These are phyloP conservation scores for Sinocyclocheilus maitianheensis DNA, from an alignment of 2,113 vertebrate species.

Conservation along the genomic window DNA sequence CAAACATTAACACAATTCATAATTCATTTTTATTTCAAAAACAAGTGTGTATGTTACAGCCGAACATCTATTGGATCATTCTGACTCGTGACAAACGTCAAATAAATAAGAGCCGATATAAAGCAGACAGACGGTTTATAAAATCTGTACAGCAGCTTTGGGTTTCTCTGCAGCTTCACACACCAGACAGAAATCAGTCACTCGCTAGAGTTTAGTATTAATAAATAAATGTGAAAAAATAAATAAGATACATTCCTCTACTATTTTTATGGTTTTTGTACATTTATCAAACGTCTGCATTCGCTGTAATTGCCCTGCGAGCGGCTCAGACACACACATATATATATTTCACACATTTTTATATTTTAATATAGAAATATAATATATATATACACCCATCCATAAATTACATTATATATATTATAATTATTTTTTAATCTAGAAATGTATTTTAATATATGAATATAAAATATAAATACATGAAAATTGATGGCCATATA, in stretches of 20 bases:
- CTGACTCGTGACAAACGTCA: conserved; percentile 73
- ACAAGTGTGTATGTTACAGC: conserved; percentile 74
- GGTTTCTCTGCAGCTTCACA: conserved; percentile 64
- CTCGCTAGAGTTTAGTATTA: conserved; percentile 76
- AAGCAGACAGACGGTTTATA: conserved; percentile 58
- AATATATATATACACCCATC: no score
- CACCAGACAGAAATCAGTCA: conserved; percentile 54
- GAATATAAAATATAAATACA: no score
- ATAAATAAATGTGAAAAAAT: conserved; percentile 88
- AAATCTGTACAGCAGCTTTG: conserved; percentile 77
- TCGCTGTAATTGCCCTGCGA: no score
- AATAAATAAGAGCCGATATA: conserved; percentile 78
- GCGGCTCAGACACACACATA: no score
- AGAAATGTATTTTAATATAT: no score
- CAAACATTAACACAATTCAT: conserved; percentile 65
- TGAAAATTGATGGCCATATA: no score
- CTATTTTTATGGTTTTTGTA: conserved; percentile 66
- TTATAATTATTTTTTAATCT: no score
- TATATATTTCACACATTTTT: no score
- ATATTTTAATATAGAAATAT: no score
- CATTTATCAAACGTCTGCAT: no score
- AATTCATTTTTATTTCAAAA: conserved; percentile 76
- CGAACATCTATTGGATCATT: conserved; percentile 71
- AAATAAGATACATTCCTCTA: conserved; percentile 78
- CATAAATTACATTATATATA: no score